A percentile compares a stretch with the other conserved stretches of the same genome.
phyloP scores from a whole-genome alignment of 2,797 vertebrate species.

The Peromyscus eremicus region DNA sequence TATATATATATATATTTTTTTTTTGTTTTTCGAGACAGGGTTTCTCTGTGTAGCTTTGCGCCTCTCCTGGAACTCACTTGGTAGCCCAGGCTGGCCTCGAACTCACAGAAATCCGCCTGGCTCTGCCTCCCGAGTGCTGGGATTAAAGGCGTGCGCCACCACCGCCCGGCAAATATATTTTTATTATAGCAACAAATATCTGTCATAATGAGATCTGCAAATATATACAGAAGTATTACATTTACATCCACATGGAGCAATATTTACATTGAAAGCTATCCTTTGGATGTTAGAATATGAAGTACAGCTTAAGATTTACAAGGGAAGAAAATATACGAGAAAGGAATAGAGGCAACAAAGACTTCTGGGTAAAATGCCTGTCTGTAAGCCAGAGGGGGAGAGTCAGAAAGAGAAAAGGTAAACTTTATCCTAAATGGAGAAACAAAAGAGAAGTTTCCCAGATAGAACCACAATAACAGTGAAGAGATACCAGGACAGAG shows the following conservation, averaged over 20 bases:
- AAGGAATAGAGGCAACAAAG: slow-evolving; percentile 76
- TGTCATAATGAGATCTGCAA: slow-evolving; percentile 69
- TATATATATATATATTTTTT: slow-evolving; percentile 85
- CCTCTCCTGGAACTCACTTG: too few relatives aligned
- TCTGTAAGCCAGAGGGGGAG: background rate
- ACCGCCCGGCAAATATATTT: too few relatives aligned
- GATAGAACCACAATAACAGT: background rate
- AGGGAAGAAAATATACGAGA: slow-evolving; percentile 80
- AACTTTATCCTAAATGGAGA: background rate
- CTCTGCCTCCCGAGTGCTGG: too few relatives aligned
- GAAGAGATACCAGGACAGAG: background rate
- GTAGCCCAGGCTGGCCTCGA: too few relatives aligned
- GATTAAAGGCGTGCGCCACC: too few relatives aligned
- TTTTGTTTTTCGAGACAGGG: too few relatives aligned
- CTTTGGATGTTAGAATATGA: slow-evolving; percentile 79
- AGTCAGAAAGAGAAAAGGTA: background rate
- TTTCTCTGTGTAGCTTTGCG: too few relatives aligned
- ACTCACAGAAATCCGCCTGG: too few relatives aligned
- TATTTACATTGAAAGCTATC: slow-evolving; percentile 85
- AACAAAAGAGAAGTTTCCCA: too few relatives aligned
- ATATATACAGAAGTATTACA: slow-evolving; percentile 80
- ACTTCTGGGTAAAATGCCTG: background rate
- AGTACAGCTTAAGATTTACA: slow-evolving; percentile 82
- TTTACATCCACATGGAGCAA: slow-evolving; percentile 85
- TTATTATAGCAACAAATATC: slow-evolving; percentile 86